phyloP scores from a whole-genome alignment of 2,113 vertebrate species.

The Naja naja region DNA sequence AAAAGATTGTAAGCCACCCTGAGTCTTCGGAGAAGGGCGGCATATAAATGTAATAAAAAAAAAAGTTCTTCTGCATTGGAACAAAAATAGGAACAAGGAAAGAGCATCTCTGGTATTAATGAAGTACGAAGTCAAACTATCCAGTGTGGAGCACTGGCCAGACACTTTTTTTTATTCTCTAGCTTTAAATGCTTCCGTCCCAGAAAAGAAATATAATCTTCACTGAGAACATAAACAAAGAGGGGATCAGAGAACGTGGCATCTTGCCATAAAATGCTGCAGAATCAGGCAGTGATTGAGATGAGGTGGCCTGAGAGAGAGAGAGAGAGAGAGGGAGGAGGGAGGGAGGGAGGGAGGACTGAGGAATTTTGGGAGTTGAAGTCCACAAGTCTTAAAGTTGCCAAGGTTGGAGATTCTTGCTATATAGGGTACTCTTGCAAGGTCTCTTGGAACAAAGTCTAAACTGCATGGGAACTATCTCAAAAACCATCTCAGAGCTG shows the following conservation, averaged over 20 bases:
- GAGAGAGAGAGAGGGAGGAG: too few species aligned
- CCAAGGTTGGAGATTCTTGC: too few species aligned
- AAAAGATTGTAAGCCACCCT: too few species aligned
- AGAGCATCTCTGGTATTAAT: neutral
- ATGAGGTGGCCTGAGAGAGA: conserved; percentile 38
- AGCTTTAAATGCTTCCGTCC: conserved; percentile 49
- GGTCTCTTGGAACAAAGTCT: neutral
- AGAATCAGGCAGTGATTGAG: conserved; percentile 56
- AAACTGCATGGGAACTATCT: neutral
- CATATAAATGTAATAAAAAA: too few species aligned
- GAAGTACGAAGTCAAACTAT: conserved; percentile 24
- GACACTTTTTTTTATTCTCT: conserved; percentile 55
- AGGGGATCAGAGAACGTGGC: conserved; percentile 54
- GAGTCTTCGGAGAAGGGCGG: too few species aligned
- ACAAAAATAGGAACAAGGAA: neutral
- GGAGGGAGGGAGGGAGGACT: too few species aligned
- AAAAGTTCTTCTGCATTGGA: neutral
- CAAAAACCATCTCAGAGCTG: neutral
- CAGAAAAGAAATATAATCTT: conserved; percentile 54
- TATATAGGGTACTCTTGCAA: neutral
- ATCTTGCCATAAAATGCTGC: conserved; percentile 48
- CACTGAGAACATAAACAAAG: conserved; percentile 39
- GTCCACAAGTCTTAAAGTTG: too few species aligned
- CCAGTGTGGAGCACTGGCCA: conserved; percentile 50
- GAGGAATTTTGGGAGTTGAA: too few species aligned